A percentile compares a stretch with the other conserved stretches of the same genome.
phyloP scores from a whole-genome alignment of 2,797 vertebrate species.

The Pyrocephalus nanus region DNA sequence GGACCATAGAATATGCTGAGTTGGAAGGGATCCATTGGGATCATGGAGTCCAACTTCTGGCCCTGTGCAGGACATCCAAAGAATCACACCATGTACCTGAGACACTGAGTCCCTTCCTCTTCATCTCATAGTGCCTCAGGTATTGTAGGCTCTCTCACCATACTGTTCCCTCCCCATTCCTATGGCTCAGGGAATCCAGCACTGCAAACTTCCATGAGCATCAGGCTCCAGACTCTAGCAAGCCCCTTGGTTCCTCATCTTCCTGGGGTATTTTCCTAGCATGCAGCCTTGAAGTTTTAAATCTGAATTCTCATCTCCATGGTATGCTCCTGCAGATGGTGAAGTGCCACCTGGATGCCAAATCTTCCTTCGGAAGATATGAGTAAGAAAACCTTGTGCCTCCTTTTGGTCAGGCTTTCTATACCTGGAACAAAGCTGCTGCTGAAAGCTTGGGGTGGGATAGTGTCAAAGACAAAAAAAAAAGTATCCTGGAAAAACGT shows the following conservation, averaged over 20 bases:
- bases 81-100: not conserved
- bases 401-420: not conserved
- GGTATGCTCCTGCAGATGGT: not conserved
- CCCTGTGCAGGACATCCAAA: not conserved
- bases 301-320: not conserved
- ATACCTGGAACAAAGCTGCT: not conserved
- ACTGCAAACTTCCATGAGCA: not conserved
- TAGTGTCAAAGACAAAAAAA: not conserved
- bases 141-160: not conserved
- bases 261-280: not conserved
- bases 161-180: not conserved
- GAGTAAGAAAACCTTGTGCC: not conserved
- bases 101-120: not conserved
- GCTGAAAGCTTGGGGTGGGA: not conserved
- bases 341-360: not conserved
- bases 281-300: not conserved
- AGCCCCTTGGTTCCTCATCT: not conserved
- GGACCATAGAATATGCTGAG: not conserved
- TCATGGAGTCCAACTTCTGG: not conserved
- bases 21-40: not conserved
- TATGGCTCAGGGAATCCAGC: not conserved
- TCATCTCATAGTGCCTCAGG: not conserved
- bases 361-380: not conserved
- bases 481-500: fast-evolving
- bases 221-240: not conserved